Conservation (phyloP, 1,140 invertebrate species). For the Cydia pomonella region DNA sequence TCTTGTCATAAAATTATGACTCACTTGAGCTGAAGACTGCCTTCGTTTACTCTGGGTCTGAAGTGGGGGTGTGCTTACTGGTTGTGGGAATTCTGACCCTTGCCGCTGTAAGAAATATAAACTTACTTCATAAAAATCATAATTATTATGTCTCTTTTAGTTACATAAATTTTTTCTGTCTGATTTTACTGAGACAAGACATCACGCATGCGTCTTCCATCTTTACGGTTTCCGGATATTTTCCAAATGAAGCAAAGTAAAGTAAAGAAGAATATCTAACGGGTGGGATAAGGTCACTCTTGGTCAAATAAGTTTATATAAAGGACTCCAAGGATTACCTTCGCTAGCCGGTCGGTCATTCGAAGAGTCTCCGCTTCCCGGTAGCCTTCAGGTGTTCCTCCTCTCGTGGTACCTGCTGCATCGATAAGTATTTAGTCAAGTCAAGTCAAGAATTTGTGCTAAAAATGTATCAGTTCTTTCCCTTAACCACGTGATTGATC, state of each 20-base stretch:
- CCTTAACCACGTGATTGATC: too few relatives aligned
- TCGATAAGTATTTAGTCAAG: background rate
- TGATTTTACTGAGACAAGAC: too few relatives aligned
- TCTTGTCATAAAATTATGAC: background rate
- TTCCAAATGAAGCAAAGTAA: too few relatives aligned
- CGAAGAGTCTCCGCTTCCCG: conserved; percentile 68
- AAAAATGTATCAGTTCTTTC: too few relatives aligned
- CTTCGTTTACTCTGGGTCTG: conserved; percentile 62
- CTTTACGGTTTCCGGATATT: too few relatives aligned
- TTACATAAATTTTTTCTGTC: too few relatives aligned
- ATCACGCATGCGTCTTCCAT: too few relatives aligned
- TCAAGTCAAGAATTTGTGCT: background rate
- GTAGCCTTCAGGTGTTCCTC: conserved; percentile 69
- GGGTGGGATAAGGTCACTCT: background rate
- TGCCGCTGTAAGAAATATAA: conserved; percentile 60
- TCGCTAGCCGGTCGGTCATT: conserved; percentile 63
- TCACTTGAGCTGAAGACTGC: conserved; percentile 68
- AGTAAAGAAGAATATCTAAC: too few relatives aligned
- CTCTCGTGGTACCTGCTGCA: conserved; percentile 57
- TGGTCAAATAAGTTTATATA: background rate
- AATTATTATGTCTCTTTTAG: too few relatives aligned
- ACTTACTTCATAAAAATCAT: conserved; percentile 18
- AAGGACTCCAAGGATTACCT: conserved; percentile 45
- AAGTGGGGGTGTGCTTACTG: conserved; percentile 70
- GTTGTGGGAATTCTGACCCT: conserved; percentile 72